Evolutionary conservation across 2,113 vertebrate genomes (phyloP), one percentile per base, ranked within the genome.

Genomic region (Malurus alboscapulatus): DNA sequence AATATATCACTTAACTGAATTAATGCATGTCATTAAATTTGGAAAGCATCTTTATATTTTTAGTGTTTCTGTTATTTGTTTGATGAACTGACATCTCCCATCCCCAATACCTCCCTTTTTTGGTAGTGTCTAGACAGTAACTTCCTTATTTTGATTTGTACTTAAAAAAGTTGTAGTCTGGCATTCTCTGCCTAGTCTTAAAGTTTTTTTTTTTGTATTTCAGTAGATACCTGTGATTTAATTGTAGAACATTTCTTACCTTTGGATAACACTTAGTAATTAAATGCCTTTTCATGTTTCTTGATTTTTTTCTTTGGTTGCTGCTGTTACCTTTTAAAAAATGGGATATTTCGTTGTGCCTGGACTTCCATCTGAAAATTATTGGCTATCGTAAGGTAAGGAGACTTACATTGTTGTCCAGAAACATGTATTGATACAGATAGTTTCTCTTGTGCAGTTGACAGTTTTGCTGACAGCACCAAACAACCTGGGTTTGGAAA

Each of bases 371-470:
- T 94, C 95, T 98, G 98, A 97, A 98, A 98, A 98, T 96, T 91
- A 94, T 97, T 99, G 99, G 99, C 99, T 98, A 97, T 98, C 94
- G 99, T 98, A 99, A 99, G 99, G 99, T 99, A 99, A 99, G 99
- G 98, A 98, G 99, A 98, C 98, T 97, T 98, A 98, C 96, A 98
- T 97, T 97, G 94, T 97, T 97, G 96, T 97, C 97, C 97, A 91
- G 93, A 97, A 92, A 87, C 96, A 90, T 96, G 92, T 95, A 68
- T 90, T 93, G 96, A 93, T 93, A 57, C 84, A 89, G 90, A 93
- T 38, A 80, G 57, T 95, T 97, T 95, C 78, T 96, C 80, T 96
- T 51, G 59, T 69, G 92, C 95, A 30, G 57, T 79, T 58, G 87
- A 87, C 87, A 94, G 68, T 75, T 82, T 83, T 93, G 50, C 96